These are phyloP conservation scores for Mythimna pallens DNA, from an alignment of 2,888 invertebrate species.

Conservation along the genomic window DNA sequence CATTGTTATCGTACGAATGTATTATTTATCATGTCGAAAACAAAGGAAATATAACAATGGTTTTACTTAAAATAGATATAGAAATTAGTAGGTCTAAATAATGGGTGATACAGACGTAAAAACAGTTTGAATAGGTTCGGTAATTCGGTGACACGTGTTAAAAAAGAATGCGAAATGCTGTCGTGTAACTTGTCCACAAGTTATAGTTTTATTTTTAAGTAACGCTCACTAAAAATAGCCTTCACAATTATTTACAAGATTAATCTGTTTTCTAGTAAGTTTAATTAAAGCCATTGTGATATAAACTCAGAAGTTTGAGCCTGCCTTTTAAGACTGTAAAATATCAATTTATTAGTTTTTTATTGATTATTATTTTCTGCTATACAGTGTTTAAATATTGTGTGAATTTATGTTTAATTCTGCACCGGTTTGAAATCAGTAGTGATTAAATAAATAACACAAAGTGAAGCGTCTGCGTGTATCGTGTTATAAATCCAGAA, in stretches of 20 bases:
- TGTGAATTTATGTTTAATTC: too few relatives aligned
- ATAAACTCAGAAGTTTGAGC: neutral
- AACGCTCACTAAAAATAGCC: neutral
- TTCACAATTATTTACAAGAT: neutral
- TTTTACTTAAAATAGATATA: constrained; percentile 27
- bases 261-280: neutral
- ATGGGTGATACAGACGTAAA: neutral
- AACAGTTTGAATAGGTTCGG: constrained; percentile 2
- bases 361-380: neutral
- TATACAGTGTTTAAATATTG: neutral
- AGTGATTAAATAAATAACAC: too few relatives aligned
- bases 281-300: too few relatives aligned
- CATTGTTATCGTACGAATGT: neutral
- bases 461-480: too few relatives aligned
- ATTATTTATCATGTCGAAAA: constrained; percentile 19
- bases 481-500: too few relatives aligned
- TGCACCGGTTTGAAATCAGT: too few relatives aligned
- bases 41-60: constrained; percentile 30
- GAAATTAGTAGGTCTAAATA: constrained; percentile 7
- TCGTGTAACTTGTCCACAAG: neutral
- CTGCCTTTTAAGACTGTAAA: too few relatives aligned
- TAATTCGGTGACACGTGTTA: neutral
- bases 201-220: neutral
- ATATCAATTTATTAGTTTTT: neutral
- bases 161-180: constrained; percentile 10